Base-by-base conservation (phyloP, 2,888 invertebrate genomes). In the Proisotoma minuta region DNA sequence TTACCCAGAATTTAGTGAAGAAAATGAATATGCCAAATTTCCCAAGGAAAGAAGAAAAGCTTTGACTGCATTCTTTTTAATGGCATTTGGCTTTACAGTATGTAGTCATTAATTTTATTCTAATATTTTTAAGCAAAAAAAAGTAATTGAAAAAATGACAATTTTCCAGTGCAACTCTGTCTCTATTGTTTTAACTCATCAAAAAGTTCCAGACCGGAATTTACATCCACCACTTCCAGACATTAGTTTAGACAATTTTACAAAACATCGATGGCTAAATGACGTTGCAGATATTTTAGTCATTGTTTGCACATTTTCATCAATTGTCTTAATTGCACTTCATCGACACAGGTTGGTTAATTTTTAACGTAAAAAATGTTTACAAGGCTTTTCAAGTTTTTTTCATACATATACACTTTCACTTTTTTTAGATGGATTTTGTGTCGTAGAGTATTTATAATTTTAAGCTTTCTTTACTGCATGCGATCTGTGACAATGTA, bases 211-310 rank as follows among this genome's bases (percentile, higher is more conserved):
- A 5, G 76, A 77, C 51, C 60, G 76, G 39, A 62, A 65, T n/a
- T 62, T 72, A 26, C 66, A 75, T 51, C 70, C 75, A 2, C 80
- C 80, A 1, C 75, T 81, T 47, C 81, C 81, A 1, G 81, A 81
- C 70, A 71, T 79, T 28, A 74, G 78, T 23, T 78, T 81, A 62
- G 77, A 78, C 58, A 73, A 76, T 57, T 74, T 78, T 23, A 76
- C 77, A 3, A 65, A 77, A 50, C 75, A 75, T 57, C 76, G 77
- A 12, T 77, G 77, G 76, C 78, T 79, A 12, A 76, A 80, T 59
- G 74, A 74, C 60, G 75, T 78, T 28, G 78, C 79, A 10, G 81
- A 81, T 68, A 75, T 77, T 62, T 72, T 80, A 58, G 78, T 81
- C 72, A 76, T 81, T 28, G 66, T 76, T 47, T 75, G 76, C 10